A percentile compares a stretch with the other conserved stretches of the same genome.
Evolutionary conservation across 2,797 vertebrate species (phyloP).

Genomic region (Xenopus petersii): DNA sequence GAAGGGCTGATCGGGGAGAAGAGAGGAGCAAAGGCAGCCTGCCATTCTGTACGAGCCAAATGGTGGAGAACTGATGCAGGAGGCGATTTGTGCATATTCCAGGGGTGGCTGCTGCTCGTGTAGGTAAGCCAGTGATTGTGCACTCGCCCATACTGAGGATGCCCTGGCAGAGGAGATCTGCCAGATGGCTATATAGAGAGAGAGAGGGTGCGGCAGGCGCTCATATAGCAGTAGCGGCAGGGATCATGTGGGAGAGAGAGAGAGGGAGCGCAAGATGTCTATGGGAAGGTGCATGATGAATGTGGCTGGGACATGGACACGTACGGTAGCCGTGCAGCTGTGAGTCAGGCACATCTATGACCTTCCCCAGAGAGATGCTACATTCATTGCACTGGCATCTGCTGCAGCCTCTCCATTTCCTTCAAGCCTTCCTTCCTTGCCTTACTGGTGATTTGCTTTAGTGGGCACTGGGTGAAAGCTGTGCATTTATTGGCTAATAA

Average conservation of each 20-base stretch:
- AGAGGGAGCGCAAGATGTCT: not conserved
- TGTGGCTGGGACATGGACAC: not conserved
- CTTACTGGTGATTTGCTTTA: slow-evolving; percentile 11
- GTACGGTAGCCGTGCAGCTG: not conserved
- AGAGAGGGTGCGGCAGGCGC: slow-evolving; percentile 42
- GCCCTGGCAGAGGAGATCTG: not conserved
- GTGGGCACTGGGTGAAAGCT: not conserved
- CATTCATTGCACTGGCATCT: slow-evolving; percentile 14
- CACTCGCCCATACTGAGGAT: slow-evolving; percentile 13
- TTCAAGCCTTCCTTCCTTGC: slow-evolving; percentile 11
- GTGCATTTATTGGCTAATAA: not conserved
- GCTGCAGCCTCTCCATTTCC: slow-evolving; percentile 5
- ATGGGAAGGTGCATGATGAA: not conserved
- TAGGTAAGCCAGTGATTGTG: slow-evolving; percentile 28
- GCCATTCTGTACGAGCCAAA: not conserved
- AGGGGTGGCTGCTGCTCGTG: slow-evolving; percentile 15
- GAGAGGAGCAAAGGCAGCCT: not conserved
- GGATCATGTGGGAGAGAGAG: not conserved
- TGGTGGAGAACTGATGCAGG: slow-evolving; percentile 2
- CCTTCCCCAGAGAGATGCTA: slow-evolving; percentile 31
- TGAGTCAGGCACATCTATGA: not conserved
- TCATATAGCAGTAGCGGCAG: slow-evolving; percentile 9
- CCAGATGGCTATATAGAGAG: not conserved
- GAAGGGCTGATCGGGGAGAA: slow-evolving; percentile 23
- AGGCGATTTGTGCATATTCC: slow-evolving; percentile 20